Percentiles rank a stretch among this genome's conserved stretches.
These are phyloP conservation scores for Lithobates pipiens DNA, from an alignment of 2,797 vertebrate genomes.

Conservation along the genomic window DNA sequence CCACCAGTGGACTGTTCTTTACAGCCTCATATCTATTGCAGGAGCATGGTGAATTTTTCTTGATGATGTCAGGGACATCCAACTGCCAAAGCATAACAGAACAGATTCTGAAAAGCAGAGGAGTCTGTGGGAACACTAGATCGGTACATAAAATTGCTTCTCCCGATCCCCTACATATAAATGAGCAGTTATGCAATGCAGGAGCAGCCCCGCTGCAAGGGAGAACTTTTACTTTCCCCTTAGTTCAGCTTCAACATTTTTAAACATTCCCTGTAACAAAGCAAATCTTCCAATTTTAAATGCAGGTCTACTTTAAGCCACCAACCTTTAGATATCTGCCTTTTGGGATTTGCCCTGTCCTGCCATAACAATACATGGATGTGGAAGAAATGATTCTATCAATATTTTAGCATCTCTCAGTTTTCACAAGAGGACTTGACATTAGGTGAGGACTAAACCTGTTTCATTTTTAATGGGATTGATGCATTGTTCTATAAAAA, in stretches of 20 bases:
- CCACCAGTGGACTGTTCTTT: no score
- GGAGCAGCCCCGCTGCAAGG: no score
- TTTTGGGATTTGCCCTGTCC: not conserved
- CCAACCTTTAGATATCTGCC: not conserved
- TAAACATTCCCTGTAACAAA: not conserved
- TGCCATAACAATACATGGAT: conserved; percentile 6
- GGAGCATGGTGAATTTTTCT: no score
- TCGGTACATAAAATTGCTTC: no score
- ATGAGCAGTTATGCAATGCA: no score
- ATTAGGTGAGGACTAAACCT: conserved; percentile 59
- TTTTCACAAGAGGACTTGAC: conserved; percentile 50
- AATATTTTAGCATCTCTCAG: conserved; percentile 54
- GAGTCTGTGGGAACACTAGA: no score
- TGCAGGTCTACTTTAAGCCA: not conserved
- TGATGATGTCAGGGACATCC: no score
- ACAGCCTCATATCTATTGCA: no score
- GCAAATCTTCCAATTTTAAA: not conserved
- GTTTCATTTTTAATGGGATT: conserved; percentile 57
- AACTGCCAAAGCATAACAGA: no score
- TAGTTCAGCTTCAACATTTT: not conserved
- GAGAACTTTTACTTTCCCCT: no score
- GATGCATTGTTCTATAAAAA: conserved; percentile 54
- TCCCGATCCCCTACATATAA: no score
- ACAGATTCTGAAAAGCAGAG: no score
- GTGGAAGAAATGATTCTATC: conserved; percentile 36